Percentiles rank a stretch among this genome's conserved stretches.
Conservation (phyloP, 2,797 vertebrate genomes). For the Thalassophryne amazonica region DNA sequence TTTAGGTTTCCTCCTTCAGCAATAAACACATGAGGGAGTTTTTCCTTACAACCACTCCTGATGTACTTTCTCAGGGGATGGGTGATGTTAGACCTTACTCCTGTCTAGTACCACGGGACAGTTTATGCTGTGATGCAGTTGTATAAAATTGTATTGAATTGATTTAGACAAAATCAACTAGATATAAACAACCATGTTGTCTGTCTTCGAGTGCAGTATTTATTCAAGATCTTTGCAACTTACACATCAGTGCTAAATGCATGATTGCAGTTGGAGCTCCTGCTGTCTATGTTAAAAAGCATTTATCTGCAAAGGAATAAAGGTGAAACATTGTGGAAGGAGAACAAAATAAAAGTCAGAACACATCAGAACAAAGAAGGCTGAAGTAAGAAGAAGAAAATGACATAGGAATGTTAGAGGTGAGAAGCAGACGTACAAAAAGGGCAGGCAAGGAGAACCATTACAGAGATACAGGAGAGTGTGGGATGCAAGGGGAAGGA, state of each 20-base stretch:
- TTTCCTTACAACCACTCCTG: no score
- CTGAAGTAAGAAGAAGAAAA: background rate
- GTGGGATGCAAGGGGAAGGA: conserved; percentile 14
- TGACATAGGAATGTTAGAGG: background rate
- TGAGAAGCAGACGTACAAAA: conserved; percentile 9
- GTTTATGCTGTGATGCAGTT: no score
- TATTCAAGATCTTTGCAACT: no score
- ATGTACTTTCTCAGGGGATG: no score
- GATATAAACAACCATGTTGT: no score
- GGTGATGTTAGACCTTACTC: no score
- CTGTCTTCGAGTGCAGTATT: no score
- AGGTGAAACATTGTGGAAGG: background rate
- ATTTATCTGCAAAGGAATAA: background rate
- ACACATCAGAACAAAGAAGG: background rate
- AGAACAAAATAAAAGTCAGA: background rate
- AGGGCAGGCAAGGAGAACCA: conserved; percentile 18
- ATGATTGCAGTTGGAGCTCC: conserved; percentile 6
- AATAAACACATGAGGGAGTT: no score
- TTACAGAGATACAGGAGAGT: background rate
- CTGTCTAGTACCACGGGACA: no score
- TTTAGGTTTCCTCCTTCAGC: no score
- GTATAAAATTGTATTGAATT: no score
- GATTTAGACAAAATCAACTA: no score
- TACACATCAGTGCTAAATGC: conserved; percentile 10
- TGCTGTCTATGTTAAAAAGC: background rate